Evolutionary conservation across 2,113 vertebrate genomes (phyloP).

Genomic region (Prinia subflava): DNA sequence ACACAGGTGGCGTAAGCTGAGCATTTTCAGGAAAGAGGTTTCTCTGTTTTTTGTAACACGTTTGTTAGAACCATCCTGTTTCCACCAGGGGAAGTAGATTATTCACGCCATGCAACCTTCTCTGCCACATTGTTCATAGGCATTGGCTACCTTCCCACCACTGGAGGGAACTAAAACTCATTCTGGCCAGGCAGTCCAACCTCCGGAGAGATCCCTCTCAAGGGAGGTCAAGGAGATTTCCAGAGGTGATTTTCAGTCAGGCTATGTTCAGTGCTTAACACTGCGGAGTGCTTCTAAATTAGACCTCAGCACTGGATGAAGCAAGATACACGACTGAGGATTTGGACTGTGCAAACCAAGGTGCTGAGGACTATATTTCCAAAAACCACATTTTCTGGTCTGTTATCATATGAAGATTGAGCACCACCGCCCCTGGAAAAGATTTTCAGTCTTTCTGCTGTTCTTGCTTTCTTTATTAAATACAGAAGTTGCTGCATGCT

Average conservation of each 20-base stretch:
- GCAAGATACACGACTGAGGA: fast-evolving
- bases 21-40: not conserved
- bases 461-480: not conserved
- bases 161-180: not conserved
- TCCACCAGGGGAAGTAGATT: not conserved
- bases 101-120: not conserved
- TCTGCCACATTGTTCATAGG: not conserved
- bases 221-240: not conserved
- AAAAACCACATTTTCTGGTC: not conserved
- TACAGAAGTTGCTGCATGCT: not conserved
- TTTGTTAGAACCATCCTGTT: not conserved
- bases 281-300: not conserved
- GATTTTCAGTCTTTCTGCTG: not conserved
- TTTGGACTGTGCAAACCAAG: not conserved
- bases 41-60: not conserved
- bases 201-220: not conserved
- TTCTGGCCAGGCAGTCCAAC: not conserved
- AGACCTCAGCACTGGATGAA: not conserved
- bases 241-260: not conserved
- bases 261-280: not conserved
- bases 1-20: not conserved
- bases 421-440: not conserved
- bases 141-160: not conserved
- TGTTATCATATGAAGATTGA: not conserved
- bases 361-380: not conserved